These are phyloP conservation scores for Pachyuromys duprasi DNA, from an alignment of 2,797 vertebrate species.

Conservation along the genomic window DNA sequence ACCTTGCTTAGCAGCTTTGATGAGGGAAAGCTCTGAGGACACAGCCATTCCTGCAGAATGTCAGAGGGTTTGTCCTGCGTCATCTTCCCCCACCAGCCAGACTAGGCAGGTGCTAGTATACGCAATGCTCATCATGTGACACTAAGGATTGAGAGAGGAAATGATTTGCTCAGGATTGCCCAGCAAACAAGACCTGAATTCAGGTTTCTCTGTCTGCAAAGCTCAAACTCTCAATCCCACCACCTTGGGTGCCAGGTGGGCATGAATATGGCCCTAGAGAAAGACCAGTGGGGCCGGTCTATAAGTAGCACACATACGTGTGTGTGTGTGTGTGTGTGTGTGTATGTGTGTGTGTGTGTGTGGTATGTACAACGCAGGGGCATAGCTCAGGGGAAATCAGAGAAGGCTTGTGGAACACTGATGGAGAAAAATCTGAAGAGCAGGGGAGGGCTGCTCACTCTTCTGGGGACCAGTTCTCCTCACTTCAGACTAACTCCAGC, in stretches of 20 bases:
- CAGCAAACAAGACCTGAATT: not conserved
- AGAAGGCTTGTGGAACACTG: not conserved
- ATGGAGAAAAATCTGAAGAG: not conserved
- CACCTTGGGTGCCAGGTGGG: too few relatives aligned
- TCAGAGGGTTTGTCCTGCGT: not conserved
- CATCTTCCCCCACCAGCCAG: not conserved
- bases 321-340: not conserved
- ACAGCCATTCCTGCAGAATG: not conserved
- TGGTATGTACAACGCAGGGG: rapidly evolving
- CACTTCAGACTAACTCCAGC: not conserved
- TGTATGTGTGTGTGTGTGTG: not conserved
- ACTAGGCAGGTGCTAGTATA: not conserved
- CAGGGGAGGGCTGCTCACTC: not conserved
- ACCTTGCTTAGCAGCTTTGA: not conserved
- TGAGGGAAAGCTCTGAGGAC: not conserved
- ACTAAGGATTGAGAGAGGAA: not conserved
- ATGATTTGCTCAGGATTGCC: not conserved
- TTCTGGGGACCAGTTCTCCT: not conserved
- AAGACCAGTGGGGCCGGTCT: not conserved
- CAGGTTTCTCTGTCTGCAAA: not conserved
- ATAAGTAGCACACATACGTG: rapidly evolving
- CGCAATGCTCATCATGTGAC: not conserved
- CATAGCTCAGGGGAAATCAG: not conserved
- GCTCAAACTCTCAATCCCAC: not conserved
- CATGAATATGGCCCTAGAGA: too few relatives aligned